Conservation (phyloP, 2,113 vertebrate species). For the Tylochromis polylepis region DNA sequence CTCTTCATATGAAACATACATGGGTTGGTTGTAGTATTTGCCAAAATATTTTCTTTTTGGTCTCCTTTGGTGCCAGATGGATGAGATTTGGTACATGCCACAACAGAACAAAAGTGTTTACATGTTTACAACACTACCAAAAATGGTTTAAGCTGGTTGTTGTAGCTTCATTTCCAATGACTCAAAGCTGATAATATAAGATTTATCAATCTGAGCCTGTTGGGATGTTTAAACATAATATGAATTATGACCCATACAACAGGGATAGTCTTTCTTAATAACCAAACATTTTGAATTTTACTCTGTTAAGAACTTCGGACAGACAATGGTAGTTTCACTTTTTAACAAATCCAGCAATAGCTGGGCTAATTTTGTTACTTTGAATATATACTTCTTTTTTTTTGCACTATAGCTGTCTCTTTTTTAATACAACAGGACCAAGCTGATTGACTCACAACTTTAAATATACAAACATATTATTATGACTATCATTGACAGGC, state of each 20-base stretch:
- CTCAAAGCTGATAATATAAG: background rate
- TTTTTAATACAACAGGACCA: conserved; percentile 49
- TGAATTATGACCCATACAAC: conserved; percentile 1
- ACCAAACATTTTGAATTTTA: conserved; percentile 2
- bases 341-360: conserved; percentile 24
- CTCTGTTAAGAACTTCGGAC: conserved; percentile 11
- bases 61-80: conserved; percentile 24
- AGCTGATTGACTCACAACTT: conserved; percentile 52
- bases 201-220: background rate
- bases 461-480: conserved; percentile 64
- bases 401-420: conserved; percentile 19
- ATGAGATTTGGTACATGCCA: conserved; percentile 14
- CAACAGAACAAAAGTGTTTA: background rate
- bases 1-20: background rate
- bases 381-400: background rate
- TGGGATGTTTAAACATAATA: background rate
- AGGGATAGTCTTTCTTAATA: background rate
- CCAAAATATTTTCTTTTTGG: background rate
- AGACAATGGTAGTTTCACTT: conserved; percentile 6
- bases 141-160: background rate
- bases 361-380: conserved; percentile 1
- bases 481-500: conserved; percentile 53
- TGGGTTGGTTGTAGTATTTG: background rate
- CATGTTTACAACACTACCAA: background rate
- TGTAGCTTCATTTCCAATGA: background rate